A percentile compares a stretch with the other conserved stretches of the same genome.
Conservation (phyloP, 2,113 vertebrate species). For the Paratilapia polleni region DNA sequence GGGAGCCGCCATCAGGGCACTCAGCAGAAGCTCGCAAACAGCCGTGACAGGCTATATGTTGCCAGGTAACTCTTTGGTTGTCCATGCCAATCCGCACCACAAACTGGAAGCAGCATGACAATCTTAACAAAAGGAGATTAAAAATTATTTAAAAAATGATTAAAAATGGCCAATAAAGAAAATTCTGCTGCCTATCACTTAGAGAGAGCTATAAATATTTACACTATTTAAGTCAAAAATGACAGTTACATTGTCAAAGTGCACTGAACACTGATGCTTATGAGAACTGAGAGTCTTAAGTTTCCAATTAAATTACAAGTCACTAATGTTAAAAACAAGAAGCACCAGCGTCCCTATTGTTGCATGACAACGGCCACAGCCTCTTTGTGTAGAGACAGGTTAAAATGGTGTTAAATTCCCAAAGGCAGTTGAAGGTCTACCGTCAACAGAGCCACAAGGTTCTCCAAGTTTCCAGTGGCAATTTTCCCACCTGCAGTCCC, state of each 20-base stretch:
- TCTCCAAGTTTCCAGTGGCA: neutral
- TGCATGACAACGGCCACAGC: slow-evolving; percentile 44
- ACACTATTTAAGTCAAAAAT: neutral
- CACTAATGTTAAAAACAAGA: neutral
- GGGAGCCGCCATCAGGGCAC: neutral
- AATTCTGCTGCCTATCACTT: neutral
- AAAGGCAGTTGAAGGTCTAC: neutral
- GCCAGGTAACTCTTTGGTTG: slow-evolving; percentile 45
- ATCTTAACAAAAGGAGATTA: neutral
- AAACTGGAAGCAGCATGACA: neutral
- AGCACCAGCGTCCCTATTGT: slow-evolving; percentile 11
- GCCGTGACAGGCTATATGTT: slow-evolving; percentile 42
- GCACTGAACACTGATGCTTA: neutral
- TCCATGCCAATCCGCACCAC: neutral
- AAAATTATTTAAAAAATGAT: too few relatives aligned
- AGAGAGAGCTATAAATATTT: neutral
- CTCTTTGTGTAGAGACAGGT: neutral
- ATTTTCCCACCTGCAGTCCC: neutral
- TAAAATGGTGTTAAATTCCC: slow-evolving; percentile 29
- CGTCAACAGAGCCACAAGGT: neutral
- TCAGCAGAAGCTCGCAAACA: slow-evolving; percentile 49
- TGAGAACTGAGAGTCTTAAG: neutral
- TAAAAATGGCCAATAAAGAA: neutral
- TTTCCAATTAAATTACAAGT: slow-evolving; percentile 9
- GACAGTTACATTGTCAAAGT: neutral